Evolutionary conservation across 2,888 invertebrate genomes (phyloP).

Genomic region (Eudasyphora cyanicolor): DNA sequence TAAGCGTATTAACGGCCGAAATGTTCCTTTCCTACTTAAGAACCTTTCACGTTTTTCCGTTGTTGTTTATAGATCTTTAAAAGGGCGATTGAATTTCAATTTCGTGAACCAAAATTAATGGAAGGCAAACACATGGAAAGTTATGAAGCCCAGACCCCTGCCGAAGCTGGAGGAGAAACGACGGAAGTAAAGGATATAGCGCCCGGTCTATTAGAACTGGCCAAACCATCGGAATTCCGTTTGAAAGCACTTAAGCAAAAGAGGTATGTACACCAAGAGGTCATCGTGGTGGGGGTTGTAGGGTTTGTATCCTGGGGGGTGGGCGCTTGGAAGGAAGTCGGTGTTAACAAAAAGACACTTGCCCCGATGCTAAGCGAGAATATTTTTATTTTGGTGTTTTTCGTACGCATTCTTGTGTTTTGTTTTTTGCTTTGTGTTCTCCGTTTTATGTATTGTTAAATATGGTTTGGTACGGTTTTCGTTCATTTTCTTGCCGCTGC

Average conservation of each 20-base stretch:
- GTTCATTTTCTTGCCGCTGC: neutral
- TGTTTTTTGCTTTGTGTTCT: conserved; percentile 5
- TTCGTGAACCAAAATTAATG: conserved; percentile 76
- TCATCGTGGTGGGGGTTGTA: neutral
- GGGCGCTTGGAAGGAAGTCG: neutral
- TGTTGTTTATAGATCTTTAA: conserved; percentile 74
- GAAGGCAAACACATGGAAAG: conserved; percentile 72
- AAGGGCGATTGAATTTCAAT: conserved; percentile 79
- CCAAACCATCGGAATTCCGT: conserved; percentile 79
- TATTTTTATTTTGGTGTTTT: conserved; percentile 15
- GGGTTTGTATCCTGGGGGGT: neutral
- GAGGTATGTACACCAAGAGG: conserved; percentile 75
- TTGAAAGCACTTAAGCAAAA: conserved; percentile 78
- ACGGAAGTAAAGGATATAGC: conserved; percentile 72
- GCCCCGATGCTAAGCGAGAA: neutral
- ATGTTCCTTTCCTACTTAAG: neutral
- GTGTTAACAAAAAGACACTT: neutral
- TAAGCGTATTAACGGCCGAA: conserved; percentile 10
- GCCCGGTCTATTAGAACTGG: conserved; percentile 77
- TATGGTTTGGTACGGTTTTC: conserved; percentile 31
- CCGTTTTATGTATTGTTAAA: conserved; percentile 36
- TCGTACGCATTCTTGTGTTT: conserved; percentile 20
- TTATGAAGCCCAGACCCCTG: conserved; percentile 67
- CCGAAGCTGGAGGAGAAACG: conserved; percentile 68
- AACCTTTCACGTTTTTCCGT: conserved; percentile 27